Evolutionary conservation across 2,888 invertebrate genomes (phyloP), one percentile per base, ranked within the genome.

Genomic region (Mythimna vitellina): DNA sequence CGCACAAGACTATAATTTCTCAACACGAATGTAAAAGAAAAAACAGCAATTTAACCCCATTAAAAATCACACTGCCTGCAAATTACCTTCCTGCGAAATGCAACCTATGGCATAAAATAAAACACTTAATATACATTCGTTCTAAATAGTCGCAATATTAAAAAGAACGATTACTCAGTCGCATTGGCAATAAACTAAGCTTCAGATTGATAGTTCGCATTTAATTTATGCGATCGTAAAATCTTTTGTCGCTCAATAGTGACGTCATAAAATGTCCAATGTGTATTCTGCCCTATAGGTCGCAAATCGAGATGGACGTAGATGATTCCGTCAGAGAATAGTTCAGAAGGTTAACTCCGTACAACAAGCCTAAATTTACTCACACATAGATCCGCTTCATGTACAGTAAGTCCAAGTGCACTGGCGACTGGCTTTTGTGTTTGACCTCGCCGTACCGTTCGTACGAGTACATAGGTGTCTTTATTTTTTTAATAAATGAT

Each of bases 191-290:
- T 78, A 78, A 75, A 84, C 70, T 58, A 32, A 54, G 66, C 58
- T 64, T 53, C 53, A 65, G 70, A 65, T 64, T 84, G 75, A 78
- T 84, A 89, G 87, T 88, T 73, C 73, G 72, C 85, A 78, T 86
- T 87, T 89, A 90, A 90, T 89, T 87, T 90, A 90, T 89, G 85
- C 84, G 73, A 73, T 78, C 85, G 78, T 91, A 90, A 90, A 91
- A 85, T 89, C 87, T 89, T 89, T 90, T 88, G 88, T 88, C 86
- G 86, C 82, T 86, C 80, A 82, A 83, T 84, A 85, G 81, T 77
- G 77, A 80, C 62, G 78, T 87, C 90, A 87, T 90, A 88, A 90
- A 89, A 83, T 73, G 58, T 71, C 65, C 73, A 73, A 84, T 78
- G 80, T 61, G 74, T 61, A 80, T 65, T 51, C 29, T 56, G 67